phyloP scores from a whole-genome alignment of 1,140 invertebrate genomes.

The Drosophila eugracilis region DNA sequence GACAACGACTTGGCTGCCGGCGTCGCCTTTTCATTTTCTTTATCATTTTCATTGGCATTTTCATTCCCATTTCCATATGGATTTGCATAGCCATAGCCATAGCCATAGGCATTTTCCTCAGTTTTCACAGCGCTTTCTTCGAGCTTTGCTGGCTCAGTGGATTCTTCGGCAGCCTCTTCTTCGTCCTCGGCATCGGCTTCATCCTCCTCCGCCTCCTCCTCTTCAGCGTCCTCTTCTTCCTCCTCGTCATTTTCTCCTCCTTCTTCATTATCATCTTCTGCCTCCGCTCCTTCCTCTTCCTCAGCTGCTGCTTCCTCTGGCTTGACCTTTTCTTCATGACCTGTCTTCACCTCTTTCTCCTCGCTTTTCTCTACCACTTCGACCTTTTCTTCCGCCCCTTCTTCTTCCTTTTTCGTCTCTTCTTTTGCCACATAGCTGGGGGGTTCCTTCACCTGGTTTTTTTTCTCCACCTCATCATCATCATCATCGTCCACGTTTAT shows the following conservation, averaged over 20 bases:
- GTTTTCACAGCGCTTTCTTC: constrained; percentile 33
- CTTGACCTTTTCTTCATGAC: constrained; percentile 2
- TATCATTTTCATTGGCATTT: neutral
- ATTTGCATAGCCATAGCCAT: neutral
- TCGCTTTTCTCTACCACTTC: neutral
- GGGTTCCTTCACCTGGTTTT: constrained; percentile 43
- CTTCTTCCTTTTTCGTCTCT: constrained; percentile 2
- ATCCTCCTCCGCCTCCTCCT: constrained; percentile 31
- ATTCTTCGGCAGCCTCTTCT: constrained; percentile 45
- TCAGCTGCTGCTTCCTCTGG: neutral
- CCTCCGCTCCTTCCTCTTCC: neutral
- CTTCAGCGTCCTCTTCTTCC: constrained; percentile 10
- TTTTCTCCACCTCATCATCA: constrained; percentile 24
- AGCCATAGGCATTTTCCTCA: constrained; percentile 1
- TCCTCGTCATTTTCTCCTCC: neutral
- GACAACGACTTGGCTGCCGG: constrained; percentile 32
- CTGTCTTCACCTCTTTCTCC: constrained; percentile 13
- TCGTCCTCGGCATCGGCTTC: constrained; percentile 33
- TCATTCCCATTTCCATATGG: constrained; percentile 5
- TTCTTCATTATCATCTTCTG: constrained; percentile 6
- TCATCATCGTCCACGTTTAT: constrained; percentile 70
- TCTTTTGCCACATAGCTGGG: constrained; percentile 1
- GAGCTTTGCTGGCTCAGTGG: constrained; percentile 43
- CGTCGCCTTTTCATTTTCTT: constrained; percentile 6
- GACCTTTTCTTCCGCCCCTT: neutral